Evolutionary conservation across 2,113 vertebrate species (phyloP).

Genomic region (Oreochromis tanganicae): DNA sequence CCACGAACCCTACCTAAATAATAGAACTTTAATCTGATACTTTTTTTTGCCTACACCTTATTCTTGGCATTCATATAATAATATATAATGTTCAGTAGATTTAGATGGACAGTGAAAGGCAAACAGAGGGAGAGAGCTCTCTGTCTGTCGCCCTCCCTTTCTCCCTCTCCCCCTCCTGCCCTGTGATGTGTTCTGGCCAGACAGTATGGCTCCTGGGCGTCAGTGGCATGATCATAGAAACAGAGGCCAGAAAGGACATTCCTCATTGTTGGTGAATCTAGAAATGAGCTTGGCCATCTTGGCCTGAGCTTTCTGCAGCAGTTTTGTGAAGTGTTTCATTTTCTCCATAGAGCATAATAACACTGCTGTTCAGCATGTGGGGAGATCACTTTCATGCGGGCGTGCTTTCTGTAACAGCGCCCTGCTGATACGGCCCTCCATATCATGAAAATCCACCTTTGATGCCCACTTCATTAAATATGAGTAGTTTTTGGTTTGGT

Average conservation of each 20-base stretch:
- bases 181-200: conserved; percentile 72
- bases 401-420: not conserved
- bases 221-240: conserved; percentile 66
- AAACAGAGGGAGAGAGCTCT: not conserved
- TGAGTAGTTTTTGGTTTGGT: not conserved
- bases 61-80: not conserved
- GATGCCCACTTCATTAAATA: not conserved
- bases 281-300: conserved; percentile 35
- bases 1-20: not conserved
- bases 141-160: not conserved
- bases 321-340: not conserved
- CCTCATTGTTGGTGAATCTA: conserved; percentile 58
- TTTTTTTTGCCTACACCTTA: not conserved
- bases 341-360: not conserved
- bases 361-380: not conserved
- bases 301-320: not conserved
- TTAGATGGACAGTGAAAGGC: not conserved
- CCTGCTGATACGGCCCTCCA: not conserved
- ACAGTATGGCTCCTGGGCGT: conserved; percentile 69
- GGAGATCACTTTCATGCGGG: not conserved
- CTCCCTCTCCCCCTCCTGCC: conserved; percentile 46
- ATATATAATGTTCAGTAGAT: not conserved
- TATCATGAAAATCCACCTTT: conserved; percentile 4
- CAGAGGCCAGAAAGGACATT: conserved; percentile 64
- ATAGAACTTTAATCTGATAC: not conserved